phyloP scores from a whole-genome alignment of 2,797 vertebrate species.

The Sebastes dallii region DNA sequence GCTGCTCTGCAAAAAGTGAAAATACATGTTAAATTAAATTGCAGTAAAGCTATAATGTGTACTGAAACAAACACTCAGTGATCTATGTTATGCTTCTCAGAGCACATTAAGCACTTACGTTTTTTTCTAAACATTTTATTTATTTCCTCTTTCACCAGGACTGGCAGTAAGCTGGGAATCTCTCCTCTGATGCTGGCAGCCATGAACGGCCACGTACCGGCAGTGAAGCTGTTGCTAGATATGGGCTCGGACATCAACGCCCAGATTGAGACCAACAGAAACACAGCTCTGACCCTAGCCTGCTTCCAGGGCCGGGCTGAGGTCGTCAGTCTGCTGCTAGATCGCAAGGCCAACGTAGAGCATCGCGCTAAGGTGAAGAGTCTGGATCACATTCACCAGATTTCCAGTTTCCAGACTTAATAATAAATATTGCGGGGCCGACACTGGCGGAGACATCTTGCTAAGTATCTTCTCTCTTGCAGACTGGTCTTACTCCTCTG shows the following conservation, averaged over 20 bases:
- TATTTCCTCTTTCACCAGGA: constrained; percentile 78
- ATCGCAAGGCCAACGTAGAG: constrained; percentile 98
- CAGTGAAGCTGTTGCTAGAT: constrained; percentile 96
- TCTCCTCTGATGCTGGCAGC: constrained; percentile 98
- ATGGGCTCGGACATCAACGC: constrained; percentile 99
- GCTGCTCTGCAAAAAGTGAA: not conserved
- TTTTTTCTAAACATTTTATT: not conserved
- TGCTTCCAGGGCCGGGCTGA: constrained; percentile 98
- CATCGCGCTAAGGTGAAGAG: constrained; percentile 93
- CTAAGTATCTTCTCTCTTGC: constrained; percentile 12
- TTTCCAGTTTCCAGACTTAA: not conserved
- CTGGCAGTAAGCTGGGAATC: constrained; percentile 98
- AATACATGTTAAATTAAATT: not conserved
- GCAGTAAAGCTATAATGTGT: not conserved
- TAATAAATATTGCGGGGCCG: not conserved
- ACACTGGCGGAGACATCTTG: not conserved
- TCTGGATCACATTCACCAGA: not conserved
- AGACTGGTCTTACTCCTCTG: constrained; percentile 98
- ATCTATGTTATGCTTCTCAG: not conserved
- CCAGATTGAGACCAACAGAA: constrained; percentile 99
- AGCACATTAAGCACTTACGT: not conserved
- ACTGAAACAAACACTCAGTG: not conserved
- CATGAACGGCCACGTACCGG: constrained; percentile 98
- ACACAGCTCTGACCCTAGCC: constrained; percentile 96
- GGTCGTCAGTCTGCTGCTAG: constrained; percentile 96